These are phyloP conservation scores for Erannis defoliaria DNA, from an alignment of 2,888 invertebrate genomes.

Conservation along the genomic window DNA sequence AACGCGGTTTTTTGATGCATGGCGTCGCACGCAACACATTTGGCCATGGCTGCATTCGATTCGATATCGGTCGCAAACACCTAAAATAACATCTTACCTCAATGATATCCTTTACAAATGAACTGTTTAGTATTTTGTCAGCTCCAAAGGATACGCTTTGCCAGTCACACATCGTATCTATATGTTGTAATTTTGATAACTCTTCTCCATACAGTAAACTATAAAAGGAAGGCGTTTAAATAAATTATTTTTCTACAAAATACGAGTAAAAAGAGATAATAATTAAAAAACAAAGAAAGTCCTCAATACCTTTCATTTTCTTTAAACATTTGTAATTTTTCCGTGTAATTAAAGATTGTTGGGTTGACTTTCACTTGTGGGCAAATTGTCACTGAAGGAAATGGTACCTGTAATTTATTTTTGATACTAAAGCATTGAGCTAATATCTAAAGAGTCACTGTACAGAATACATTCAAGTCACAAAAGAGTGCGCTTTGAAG, in stretches of 20 bases:
- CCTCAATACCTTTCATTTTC: constrained; percentile 1
- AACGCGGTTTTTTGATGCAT: too few relatives aligned
- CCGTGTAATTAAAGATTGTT: constrained; percentile 47
- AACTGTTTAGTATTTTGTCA: not conserved
- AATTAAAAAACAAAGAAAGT: not conserved
- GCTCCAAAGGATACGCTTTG: not conserved
- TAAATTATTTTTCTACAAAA: too few relatives aligned
- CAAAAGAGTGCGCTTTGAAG: not conserved
- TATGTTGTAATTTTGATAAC: not conserved
- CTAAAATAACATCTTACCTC: not conserved
- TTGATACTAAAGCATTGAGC: too few relatives aligned
- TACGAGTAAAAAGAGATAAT: not conserved
- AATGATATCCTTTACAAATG: not conserved
- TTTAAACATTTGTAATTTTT: constrained; percentile 10
- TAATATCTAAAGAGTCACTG: too few relatives aligned
- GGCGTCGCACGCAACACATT: too few relatives aligned
- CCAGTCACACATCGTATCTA: not conserved
- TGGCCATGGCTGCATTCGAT: too few relatives aligned
- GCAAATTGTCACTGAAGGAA: constrained; percentile 67
- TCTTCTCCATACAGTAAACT: not conserved
- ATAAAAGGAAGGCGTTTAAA: too few relatives aligned
- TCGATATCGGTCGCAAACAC: too few relatives aligned
- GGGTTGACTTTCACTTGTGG: constrained; percentile 55
- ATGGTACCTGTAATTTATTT: constrained; percentile 56
- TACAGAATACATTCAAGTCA: not conserved